Evolutionary conservation across 2,888 invertebrate species (phyloP), one percentile per base, ranked within the genome.

Genomic region (Phytoseiulus persimilis): DNA sequence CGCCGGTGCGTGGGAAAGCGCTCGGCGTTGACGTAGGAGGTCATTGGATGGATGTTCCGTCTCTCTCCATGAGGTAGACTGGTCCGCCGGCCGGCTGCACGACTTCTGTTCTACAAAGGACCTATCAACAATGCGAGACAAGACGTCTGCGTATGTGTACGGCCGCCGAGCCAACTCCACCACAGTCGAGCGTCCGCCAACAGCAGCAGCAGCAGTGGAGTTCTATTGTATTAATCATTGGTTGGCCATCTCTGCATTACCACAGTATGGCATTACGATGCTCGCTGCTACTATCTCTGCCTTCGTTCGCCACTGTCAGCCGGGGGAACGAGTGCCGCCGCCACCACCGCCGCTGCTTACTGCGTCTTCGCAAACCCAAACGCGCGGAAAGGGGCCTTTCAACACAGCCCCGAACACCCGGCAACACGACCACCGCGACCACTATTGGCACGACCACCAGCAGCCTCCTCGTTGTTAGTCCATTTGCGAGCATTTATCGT

Each of bases 161-260:
- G 65, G 65, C 46, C 1, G 65, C 65, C 65, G 28, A 65, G 28
- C 23, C 65, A 28, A 65, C 65, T 6, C 46, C 46, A 65, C 65
- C 65, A 28, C 65, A 65, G 65, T 23, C 65, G 18, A 39, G 39
- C 65, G 9, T 65, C 65, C 18, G 28, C 65, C 28, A 23, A 23
- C 65, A 65, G 65, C 28, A 28, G 65, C 65, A 65, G 46, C 46
- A 46, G 46, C 9, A n/a, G n/a, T n/a, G 46, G 65, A 65, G 14
- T 14, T 23, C 65, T 65, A 65, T 65, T 65, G 65, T 65, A 28
- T 65, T 65, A 65, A 65, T 65, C 65, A 65, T 65, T 65, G 65
- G 65, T 65, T 65, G 65, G 65, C 65, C 65, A 65, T 65, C 65
- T 65, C 65, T 65, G 65, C 65, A 65, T 65, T 65, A 65, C 65